Evolutionary conservation across 2,888 invertebrate genomes (phyloP), one percentile per base, ranked within the genome.

Genomic region (Heliconius ismenius): DNA sequence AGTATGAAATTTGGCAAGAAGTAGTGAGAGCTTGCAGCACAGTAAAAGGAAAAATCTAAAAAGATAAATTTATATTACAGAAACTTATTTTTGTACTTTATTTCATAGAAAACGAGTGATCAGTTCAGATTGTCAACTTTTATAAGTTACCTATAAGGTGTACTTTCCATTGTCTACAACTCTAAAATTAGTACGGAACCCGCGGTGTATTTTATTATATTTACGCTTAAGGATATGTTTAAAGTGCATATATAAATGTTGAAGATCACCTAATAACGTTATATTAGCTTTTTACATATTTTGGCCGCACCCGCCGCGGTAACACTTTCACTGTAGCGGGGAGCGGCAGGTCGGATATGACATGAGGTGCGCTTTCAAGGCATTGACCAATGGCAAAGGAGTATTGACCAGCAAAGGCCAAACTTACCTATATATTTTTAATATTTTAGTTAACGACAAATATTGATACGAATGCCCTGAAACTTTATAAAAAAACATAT

Each of bases 261-360:
- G 11, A 49, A 49, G 21, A 49, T 39, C 39, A n/a, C 65, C n/a
- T 24, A 24, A 32, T 32, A 70, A 21, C 70, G 54, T 32, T 18
- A 32, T 58, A 58, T 70, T 58, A 58, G 13, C n/a, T 70, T 75
- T 70, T 75, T 64, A 32, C 54, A 75, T 70, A 64, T 70, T 70
- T 64, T 63, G 63, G 63, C 49, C 75, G 69, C 36, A 24, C 36
- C 36, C 36, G 63, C 62, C 63, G 69, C 49, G 32, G 26, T 24
- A 6, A 74, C n/a, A 77, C 79, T 79, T 79, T 79, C 79, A 79
- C 79, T 79, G 39, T 58, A 76, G 62, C 65, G 68, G 58, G 60
- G 72, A 63, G 62, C 73, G 36, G 74, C 79, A 54, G 54, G 69
- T 76, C 74, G 75, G 67, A 62, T 68, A 67, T 74, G 74, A 75